These are phyloP conservation scores for Apolygus lucorum DNA, from an alignment of 1,140 invertebrate genomes.

Conservation along the genomic window DNA sequence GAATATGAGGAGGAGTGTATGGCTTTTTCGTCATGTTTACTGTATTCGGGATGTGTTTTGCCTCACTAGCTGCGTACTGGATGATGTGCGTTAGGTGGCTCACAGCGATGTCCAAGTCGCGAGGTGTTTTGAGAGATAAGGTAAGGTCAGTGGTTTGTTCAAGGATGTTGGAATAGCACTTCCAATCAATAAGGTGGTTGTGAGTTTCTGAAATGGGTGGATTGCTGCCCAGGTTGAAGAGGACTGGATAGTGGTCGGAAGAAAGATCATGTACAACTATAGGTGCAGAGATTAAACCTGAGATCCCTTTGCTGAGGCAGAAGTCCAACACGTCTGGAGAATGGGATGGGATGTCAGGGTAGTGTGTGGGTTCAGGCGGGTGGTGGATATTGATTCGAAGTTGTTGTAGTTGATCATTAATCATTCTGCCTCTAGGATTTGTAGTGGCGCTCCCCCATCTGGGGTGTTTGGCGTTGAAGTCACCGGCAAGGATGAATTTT, in stretches of 20 bases:
- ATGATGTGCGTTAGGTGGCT: neutral
- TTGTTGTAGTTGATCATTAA: neutral
- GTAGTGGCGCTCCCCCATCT: neutral
- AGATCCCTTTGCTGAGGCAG: neutral
- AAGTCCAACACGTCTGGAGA: too few relatives aligned
- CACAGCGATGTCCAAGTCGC: neutral
- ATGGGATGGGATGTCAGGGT: neutral
- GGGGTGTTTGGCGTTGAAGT: conserved; percentile 3
- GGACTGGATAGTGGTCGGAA: too few relatives aligned
- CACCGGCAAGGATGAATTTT: neutral
- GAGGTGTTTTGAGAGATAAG: neutral
- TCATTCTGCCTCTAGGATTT: neutral
- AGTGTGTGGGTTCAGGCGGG: neutral
- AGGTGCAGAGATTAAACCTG: neutral
- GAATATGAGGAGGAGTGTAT: too few relatives aligned
- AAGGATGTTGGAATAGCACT: too few relatives aligned
- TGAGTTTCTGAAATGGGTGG: neutral
- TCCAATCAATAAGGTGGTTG: too few relatives aligned
- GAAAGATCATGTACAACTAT: neutral
- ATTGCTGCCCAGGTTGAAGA: too few relatives aligned
- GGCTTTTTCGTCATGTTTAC: too few relatives aligned
- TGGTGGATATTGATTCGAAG: neutral
- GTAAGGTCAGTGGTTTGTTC: neutral
- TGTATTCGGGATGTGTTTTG: too few relatives aligned
- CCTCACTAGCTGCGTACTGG: conserved; percentile 1